Base-by-base conservation (phyloP, 1,140 invertebrate species). In the Xylocopa sonorina region DNA sequence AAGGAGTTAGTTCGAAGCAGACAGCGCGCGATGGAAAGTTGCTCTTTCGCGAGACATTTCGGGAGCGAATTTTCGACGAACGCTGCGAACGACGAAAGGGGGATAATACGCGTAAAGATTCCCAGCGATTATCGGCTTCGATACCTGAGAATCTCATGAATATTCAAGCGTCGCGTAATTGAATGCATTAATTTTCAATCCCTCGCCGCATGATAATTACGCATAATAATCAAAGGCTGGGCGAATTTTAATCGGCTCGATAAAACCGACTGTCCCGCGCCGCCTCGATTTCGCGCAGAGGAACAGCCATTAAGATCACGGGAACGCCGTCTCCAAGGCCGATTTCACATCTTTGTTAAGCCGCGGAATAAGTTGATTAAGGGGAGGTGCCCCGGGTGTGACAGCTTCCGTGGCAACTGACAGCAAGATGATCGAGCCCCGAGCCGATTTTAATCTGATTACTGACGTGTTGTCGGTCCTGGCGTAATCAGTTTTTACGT, bases 291-390 rank as follows among this genome's bases (percentile, higher is more conserved):
- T 50, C 46, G 64, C 55, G n/a, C 62, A n/a, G 16, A 3, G 21
- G 48, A 24, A 7, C 21, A 16, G 10, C 4, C 9, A 18, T 41
- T 16, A 50, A 29, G 55, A 55, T 12, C 34, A n/a, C 34, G 38
- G 14, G 57, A 71, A 32, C 7, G 27, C n/a, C 50, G 0, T 29
- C 5, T 16, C 3, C 29, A 51, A 41, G 58, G 12, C 34, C 18
- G 50, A 68, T 27, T 57, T 29, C 63, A 51, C 18, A 51, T 74
- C 58, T 63, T 7, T 10, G 43, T 29, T 68, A 68, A 76, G 51
- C 41, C n/a, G 16, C 43, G 74, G 64, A 68, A 67, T 76, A 76
- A 76, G 74, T 67, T 57, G 74, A 63, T 76, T 76, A 76, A 27
- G 3, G 1, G 1, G 29, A 51, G 41, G 27, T 48, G 9, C 50